Percentiles rank a stretch among this genome's conserved stretches.
Conservation (phyloP, 1,140 invertebrate genomes). For the Penaeus vannamei region DNA sequence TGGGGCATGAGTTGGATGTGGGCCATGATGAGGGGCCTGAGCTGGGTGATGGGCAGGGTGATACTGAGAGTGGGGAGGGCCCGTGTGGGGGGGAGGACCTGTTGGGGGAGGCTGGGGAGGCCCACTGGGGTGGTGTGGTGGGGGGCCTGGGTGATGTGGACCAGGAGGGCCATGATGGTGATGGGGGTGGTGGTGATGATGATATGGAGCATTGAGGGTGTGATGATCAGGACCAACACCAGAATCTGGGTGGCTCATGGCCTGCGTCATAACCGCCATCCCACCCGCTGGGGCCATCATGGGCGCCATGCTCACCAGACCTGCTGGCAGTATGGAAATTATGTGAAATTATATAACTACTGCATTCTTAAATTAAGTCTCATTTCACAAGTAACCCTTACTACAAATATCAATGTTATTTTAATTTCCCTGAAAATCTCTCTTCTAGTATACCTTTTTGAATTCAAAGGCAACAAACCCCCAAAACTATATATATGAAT, state of each 20-base stretch:
- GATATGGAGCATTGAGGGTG: slow-evolving; percentile 59
- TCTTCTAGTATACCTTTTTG: background rate
- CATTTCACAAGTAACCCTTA: too few relatives aligned
- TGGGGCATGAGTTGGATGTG: slow-evolving; percentile 54
- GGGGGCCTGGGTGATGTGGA: slow-evolving; percentile 61
- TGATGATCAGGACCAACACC: slow-evolving; percentile 64
- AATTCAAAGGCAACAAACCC: background rate
- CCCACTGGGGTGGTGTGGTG: slow-evolving; percentile 63
- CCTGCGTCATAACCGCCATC: slow-evolving; percentile 67
- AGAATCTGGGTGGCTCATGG: slow-evolving; percentile 67
- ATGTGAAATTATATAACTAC: background rate
- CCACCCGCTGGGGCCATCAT: slow-evolving; percentile 67
- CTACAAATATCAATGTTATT: too few relatives aligned
- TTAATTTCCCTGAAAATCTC: background rate
- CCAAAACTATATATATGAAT: too few relatives aligned
- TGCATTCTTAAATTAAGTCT: too few relatives aligned
- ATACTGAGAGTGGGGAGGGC: slow-evolving; percentile 65
- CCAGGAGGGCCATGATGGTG: slow-evolving; percentile 56
- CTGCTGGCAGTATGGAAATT: slow-evolving; percentile 36
- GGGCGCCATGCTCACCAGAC: slow-evolving; percentile 68
- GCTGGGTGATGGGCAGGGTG: slow-evolving; percentile 59
- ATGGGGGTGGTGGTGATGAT: slow-evolving; percentile 61
- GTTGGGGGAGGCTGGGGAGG: slow-evolving; percentile 58
- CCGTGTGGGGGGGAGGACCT: slow-evolving; percentile 60
- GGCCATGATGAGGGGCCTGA: slow-evolving; percentile 47